Evolutionary conservation across 2,888 invertebrate genomes (phyloP).

Genomic region (Platycheirus albimanus): DNA sequence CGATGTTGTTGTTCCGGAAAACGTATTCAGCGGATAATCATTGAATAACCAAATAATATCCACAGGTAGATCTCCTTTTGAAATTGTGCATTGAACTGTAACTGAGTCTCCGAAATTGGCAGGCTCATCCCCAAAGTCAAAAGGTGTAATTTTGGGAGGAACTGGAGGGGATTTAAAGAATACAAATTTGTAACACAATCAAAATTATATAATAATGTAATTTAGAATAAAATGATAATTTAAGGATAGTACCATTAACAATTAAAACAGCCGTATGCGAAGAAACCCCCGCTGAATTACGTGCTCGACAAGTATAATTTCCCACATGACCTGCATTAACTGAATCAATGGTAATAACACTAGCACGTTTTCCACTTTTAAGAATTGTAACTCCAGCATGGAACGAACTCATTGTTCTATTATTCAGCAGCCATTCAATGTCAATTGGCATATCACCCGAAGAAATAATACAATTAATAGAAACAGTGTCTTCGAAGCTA

Average conservation of each 20-base stretch:
- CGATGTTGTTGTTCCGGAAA: constrained; percentile 83
- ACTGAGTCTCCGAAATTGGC: constrained; percentile 87
- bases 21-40: constrained; percentile 86
- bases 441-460: constrained; percentile 90
- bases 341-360: constrained; percentile 84
- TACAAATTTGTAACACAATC: too few relatives aligned
- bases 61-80: constrained; percentile 88
- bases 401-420: constrained; percentile 64
- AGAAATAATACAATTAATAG: constrained; percentile 86
- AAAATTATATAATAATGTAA: constrained; percentile 17
- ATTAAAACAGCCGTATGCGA: constrained; percentile 85
- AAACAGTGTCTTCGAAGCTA: constrained; percentile 85
- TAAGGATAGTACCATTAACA: constrained; percentile 85
- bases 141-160: constrained; percentile 83
- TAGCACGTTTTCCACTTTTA: constrained; percentile 84
- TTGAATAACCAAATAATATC: constrained; percentile 87
- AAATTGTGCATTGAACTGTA: constrained; percentile 86
- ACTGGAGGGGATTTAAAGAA: constrained; percentile 77
- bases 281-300: constrained; percentile 85
- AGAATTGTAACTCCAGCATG: constrained; percentile 70
- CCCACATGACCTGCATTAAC: constrained; percentile 85
- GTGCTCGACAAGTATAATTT: constrained; percentile 86
- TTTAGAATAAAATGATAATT: constrained; percentile 15
- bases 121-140: constrained; percentile 84
- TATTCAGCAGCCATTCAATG: constrained; percentile 86